phyloP scores from a whole-genome alignment of 2,797 vertebrate species.

The Aldrovandia affinis region DNA sequence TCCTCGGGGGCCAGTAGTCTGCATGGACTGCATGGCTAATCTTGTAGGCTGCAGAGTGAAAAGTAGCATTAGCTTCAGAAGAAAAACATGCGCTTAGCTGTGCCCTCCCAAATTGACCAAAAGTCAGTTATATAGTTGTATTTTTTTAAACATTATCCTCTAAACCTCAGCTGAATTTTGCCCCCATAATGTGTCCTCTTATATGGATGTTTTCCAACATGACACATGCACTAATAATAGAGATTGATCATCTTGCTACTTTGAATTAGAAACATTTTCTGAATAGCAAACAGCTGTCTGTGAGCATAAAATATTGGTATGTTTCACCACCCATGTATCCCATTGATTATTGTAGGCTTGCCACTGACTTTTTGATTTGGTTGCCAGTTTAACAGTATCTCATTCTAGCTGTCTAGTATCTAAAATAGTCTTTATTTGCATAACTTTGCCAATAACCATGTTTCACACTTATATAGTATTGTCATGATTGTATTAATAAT shows the following conservation, averaged over 20 bases:
- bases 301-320: not conserved
- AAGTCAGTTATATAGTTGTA: too few relatives aligned
- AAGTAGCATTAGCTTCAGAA: too few relatives aligned
- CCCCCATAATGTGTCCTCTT: not conserved
- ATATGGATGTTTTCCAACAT: not conserved
- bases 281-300: not conserved
- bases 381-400: not conserved
- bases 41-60: too few relatives aligned
- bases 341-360: not conserved
- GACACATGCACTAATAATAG: not conserved
- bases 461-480: not conserved
- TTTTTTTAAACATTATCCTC: too few relatives aligned
- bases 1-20: too few relatives aligned
- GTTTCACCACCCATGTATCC: not conserved
- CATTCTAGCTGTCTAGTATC: not conserved
- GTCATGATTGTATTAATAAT: not conserved
- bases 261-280: not conserved
- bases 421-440: not conserved
- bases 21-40: too few relatives aligned
- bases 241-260: not conserved
- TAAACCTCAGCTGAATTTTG: not conserved
- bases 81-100: too few relatives aligned
- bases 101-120: too few relatives aligned
- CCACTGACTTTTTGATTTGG: not conserved
- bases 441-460: not conserved